Base-by-base conservation (phyloP, 2,888 invertebrate species). In the Ophioninae sp. region DNA sequence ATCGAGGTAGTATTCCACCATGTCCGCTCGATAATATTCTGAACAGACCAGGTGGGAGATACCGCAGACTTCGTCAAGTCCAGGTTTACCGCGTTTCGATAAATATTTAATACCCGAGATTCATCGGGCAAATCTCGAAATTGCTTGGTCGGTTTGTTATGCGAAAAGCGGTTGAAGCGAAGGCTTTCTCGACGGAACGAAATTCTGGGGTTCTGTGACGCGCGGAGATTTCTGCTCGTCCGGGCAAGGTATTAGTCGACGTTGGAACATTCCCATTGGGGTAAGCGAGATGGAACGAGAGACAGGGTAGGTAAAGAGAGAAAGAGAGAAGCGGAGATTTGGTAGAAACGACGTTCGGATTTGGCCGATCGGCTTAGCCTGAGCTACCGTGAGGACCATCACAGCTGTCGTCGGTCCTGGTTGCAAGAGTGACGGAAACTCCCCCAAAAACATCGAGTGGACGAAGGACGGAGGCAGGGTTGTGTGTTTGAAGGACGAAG, bases 281-380 rank as follows among this genome's bases (percentile, higher is more conserved):
- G 77, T 65, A 72, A 78, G 81, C 76, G 74, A 78, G 74, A 56
- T 44, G 20, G 56, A 44, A 41, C 6, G 44, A 61, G 61, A 41
- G 61, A 59, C 41, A 41, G 13, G 23, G 3, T 30, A 30, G 30
- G 30, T 1, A 61, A 17, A 10, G 30, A 63, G 64, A 63, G 63
- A 61, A 23, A 64, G 44, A 72, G 63, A 64, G 63, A 23, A 2
- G 56, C 22, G 23, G 61, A 61, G 73, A 73, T 79, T 79, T 61
- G 78, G 65, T 79, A 76, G 84, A 76, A 82, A 64, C 81, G 81
- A 68, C 72, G 81, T 79, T 86, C 87, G 90, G 90, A 90, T 91
- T 88, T 91, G 88, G 88, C 87, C 90, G 91, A 91, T 91, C 91
- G 91, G 91, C 91, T 91, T 91, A 91, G 89, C 90, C 86, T 90